Percentiles rank a stretch among this genome's conserved stretches.
phyloP scores from a whole-genome alignment of 2,888 invertebrate genomes.

The Tubulanus polymorphus region DNA sequence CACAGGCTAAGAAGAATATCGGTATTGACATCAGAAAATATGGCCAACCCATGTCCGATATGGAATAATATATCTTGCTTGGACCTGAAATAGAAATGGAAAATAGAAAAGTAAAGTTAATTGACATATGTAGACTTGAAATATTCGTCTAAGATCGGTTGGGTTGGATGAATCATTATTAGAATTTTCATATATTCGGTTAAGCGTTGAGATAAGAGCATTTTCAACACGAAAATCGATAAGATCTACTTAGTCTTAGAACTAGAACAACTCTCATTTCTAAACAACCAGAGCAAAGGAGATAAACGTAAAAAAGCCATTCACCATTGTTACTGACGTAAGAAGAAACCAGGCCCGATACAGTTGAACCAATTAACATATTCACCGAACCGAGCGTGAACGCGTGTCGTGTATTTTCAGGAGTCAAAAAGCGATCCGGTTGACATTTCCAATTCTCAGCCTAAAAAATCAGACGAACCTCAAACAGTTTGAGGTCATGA shows the following conservation, averaged over 20 bases:
- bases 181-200: too few species aligned
- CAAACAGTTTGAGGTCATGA: too few species aligned
- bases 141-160: too few species aligned
- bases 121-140: too few species aligned
- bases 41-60: slow-evolving; percentile 63
- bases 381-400: slow-evolving; percentile 64
- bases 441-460: slow-evolving; percentile 72
- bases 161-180: too few species aligned
- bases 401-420: slow-evolving; percentile 67
- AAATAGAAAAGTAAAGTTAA: too few species aligned
- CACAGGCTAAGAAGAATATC: slow-evolving; percentile 61
- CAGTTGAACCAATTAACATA: slow-evolving; percentile 58
- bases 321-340: slow-evolving; percentile 64
- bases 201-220: too few species aligned
- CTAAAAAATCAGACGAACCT: slow-evolving; percentile 13
- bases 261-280: too few species aligned
- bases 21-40: slow-evolving; percentile 68
- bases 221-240: too few species aligned
- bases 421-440: slow-evolving; percentile 65
- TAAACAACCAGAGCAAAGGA: too few species aligned
- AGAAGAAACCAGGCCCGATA: slow-evolving; percentile 63
- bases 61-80: slow-evolving; percentile 63
- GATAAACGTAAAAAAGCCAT: too few species aligned
- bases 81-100: slow-evolving; percentile 53
- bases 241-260: too few species aligned